Base-by-base conservation (phyloP, 2,797 vertebrate genomes). In the Amblyopsis hoosieri region DNA sequence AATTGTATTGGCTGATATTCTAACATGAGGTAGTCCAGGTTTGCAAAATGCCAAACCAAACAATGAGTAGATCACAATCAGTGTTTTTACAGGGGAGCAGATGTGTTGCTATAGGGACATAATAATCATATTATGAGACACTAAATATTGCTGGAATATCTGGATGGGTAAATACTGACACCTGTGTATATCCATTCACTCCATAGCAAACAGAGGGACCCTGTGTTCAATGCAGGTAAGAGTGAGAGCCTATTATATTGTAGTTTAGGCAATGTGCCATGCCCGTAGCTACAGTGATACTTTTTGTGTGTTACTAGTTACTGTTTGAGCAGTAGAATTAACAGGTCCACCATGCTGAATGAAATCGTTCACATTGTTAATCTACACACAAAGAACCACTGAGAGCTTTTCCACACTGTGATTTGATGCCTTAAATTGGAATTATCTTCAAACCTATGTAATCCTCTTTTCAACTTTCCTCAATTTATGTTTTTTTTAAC, bases 201-300 rank as follows among this genome's bases (percentile, higher is more conserved):
- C 90, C 84, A 76, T 94, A 99, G 97, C 93, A 99, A 97, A 93
- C 96, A 94, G 90, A 99, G 94, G 94, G 98, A 99, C 55, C 96
- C 98, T 2, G 93, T 98, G 69, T 98, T 98, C 93, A 98, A 94
- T 62, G 92, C 96, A 93, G 98, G 97, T 99, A 95, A 94, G 95
- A 91, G 60, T 61, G 9, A 69, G 47, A 15, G n/a, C 57, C 53
- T 56, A 45, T 61, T 50, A 64, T 49, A 68, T n/a, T 54, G 48
- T 65, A 60, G 52, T 56, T 64, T 14, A 54, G 65, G 45, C 37
- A 54, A 57, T 51, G 17, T 54, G 33, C 33, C 33, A 37, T 37
- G 33, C 33, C 33, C 33, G 2, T 9, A 37, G 33, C 17, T 23
- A 54, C 15, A 46, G 54, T 58, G 67, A 72, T 47, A 64, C 57